A percentile compares a stretch with the other conserved stretches of the same genome.
phyloP scores from a whole-genome alignment of 2,888 invertebrate genomes.

The Meiosimyza platycephala region DNA sequence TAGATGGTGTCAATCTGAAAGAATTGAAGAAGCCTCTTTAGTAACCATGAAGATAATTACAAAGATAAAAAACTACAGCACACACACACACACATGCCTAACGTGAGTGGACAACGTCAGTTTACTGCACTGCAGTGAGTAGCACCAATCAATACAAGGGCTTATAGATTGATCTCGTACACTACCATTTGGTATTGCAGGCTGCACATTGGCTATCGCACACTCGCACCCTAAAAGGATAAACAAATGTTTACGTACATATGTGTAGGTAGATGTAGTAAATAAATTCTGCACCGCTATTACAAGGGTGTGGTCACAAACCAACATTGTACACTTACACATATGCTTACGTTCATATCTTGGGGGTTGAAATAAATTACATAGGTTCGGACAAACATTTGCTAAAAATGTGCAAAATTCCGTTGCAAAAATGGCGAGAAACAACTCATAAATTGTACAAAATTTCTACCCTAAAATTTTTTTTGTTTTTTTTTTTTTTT shows the following conservation, averaged over 20 bases:
- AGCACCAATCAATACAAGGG: no score
- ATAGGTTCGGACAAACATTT: no score
- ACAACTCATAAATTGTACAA: neutral
- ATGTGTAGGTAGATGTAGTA: neutral
- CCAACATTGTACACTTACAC: neutral
- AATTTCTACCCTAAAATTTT: no score
- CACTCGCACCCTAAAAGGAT: conserved; percentile 14
- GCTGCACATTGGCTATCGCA: conserved; percentile 23
- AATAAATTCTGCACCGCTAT: neutral
- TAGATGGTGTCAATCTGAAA: conserved; percentile 26
- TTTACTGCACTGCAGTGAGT: no score
- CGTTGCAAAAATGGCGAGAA: conserved; percentile 15
- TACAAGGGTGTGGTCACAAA: conserved; percentile 16
- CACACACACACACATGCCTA: no score
- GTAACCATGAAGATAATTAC: no score
- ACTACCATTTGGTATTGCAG: neutral
- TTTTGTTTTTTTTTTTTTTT: no score
- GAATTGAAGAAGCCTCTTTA: neutral
- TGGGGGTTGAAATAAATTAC: neutral
- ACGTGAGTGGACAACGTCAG: no score
- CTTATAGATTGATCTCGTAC: no score
- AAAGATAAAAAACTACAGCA: no score
- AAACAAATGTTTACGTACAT: neutral
- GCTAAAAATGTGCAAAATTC: neutral
- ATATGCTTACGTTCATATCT: neutral